Base-by-base conservation (phyloP, 2,888 invertebrate species). In the Ashinkailepas kermadecensis region DNA sequence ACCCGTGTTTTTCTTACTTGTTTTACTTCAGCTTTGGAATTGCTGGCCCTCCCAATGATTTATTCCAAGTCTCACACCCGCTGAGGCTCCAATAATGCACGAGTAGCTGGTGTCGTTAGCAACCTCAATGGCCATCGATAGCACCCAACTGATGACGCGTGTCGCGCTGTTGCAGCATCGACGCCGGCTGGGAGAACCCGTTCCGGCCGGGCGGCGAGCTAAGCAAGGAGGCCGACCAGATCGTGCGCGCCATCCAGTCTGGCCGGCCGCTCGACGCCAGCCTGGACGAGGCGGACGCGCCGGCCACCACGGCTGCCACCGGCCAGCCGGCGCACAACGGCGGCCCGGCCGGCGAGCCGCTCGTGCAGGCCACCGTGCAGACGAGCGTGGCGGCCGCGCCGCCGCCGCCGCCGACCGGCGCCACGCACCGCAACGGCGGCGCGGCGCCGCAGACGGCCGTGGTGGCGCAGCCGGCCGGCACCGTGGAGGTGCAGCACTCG, bases 201-300 rank as follows among this genome's bases (percentile, higher is more conserved):
- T 98, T 98, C 91, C 93, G 96, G 87, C 97, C 97, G 58, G 97
- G 96, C 86, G 97, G 97, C 83, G 96, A 97, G 89, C 90, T 98
- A 86, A 95, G 95, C 87, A 91, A 94, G 86, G 95, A 97, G 89
- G 97, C 97, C 57, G 97, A 97, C 88, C 96, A 96, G 89, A 96
- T 97, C 86, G 96, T 97, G 84, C 95, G 96, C 87, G 91, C 95
- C 89, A 96, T 96, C 88, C 95, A 95, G 89, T 95, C 93, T 84
- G 95, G 95, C 82, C 94, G 94, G 88, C 94, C 94, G 82, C 94
- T 94, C 87, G 58, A 94, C 93, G 54, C 74, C 18, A 74, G 74
- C 56, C 56, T 74, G 18, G 74, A 74, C 74, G 74, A 74, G 74
- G 74, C 74, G 21, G 74, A 74, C 56, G 56, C 74, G 8, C 18